Percentiles rank a stretch among this genome's conserved stretches.
Conservation (phyloP, 2,888 invertebrate species). For the Chrysopilus asiliformis region DNA sequence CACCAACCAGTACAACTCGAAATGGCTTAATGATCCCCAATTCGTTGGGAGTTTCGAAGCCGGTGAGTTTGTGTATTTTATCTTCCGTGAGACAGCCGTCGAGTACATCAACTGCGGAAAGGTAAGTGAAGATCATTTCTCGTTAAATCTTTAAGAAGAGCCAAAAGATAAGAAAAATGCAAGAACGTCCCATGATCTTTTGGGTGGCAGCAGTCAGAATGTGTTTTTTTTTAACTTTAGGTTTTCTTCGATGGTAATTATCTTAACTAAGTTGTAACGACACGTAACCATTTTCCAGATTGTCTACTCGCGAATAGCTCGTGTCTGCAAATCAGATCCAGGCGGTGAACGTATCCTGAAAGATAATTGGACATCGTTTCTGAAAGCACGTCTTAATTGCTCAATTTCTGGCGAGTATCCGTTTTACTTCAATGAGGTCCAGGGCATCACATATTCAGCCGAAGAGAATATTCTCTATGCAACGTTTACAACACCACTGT, state of each 20-base stretch:
- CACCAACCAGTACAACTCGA: conserved; percentile 67
- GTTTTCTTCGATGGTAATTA: too few relatives aligned
- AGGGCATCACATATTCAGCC: conserved; percentile 63
- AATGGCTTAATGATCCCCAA: conserved; percentile 85
- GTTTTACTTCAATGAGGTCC: conserved; percentile 81
- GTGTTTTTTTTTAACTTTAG: too few relatives aligned
- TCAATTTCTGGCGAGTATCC: conserved; percentile 74
- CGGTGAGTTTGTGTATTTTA: conserved; percentile 75
- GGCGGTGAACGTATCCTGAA: conserved; percentile 64
- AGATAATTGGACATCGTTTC: conserved; percentile 84
- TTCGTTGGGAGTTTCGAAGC: conserved; percentile 88
- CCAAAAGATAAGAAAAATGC: too few relatives aligned
- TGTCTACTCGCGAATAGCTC: conserved; percentile 78
- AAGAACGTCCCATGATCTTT: too few relatives aligned
- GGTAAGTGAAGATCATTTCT: conserved; percentile 39
- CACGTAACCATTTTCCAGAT: conserved; percentile 43
- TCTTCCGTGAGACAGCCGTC: conserved; percentile 81
- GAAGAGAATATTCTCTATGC: conserved; percentile 69
- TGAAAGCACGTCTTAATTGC: conserved; percentile 75
- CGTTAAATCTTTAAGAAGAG: too few relatives aligned
- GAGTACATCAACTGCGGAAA: conserved; percentile 91
- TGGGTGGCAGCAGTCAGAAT: too few relatives aligned
- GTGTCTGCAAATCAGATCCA: conserved; percentile 81
- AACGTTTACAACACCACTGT: conserved; percentile 71
- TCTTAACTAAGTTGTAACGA: too few relatives aligned